Evolutionary conservation across 2,888 invertebrate genomes (phyloP), one percentile per base, ranked within the genome.

Genomic region (Ectemnius continuus): DNA sequence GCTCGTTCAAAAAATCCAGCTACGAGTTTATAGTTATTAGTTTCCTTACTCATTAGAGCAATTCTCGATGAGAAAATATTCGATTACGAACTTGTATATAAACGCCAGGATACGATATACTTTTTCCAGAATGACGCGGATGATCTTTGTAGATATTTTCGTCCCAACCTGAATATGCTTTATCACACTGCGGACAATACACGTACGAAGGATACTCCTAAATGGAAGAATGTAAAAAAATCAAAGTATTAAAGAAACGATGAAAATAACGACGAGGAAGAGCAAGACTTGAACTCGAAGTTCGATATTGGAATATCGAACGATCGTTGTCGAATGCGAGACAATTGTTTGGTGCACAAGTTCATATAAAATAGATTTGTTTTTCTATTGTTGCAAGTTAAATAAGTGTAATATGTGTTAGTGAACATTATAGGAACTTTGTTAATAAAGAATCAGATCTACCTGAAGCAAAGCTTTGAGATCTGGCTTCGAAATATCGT

Each of bases 91-190:
- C 92, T 85, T 92, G 82, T 63, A 94, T 94, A 74, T 92, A 94
- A 61, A 96, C 92, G 1, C 96, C 96, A 2, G 95, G 94, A 88
- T 93, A 95, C 65, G 92, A 91, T 57, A 95, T 92, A 1, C 93
- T 89, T 46, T 91, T 89, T 56, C 94, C 95, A 62, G 85, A 83
- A 87, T 97, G 97, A 77, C 94, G 85, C 0, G 95, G 94, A 92
- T 97, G 97, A 61, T 92, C 87, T 76, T 93, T 92, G 82, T 93
- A 93, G n/a, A 91, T 87, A 11, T 93, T 88, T 28, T 92, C 86
- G 86, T 95, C 92, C 95, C 95, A 95, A 3, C 96, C 96, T 65
- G 92, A 92, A 93, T 94, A 97, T 8, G 96, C 94, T 90, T 94
- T 94, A 73, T 95, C 92, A 88, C 97, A 97, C 71, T 92, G 89